These are phyloP conservation scores for Panopea generosa DNA, from an alignment of 2,888 invertebrate genomes.

Conservation along the genomic window DNA sequence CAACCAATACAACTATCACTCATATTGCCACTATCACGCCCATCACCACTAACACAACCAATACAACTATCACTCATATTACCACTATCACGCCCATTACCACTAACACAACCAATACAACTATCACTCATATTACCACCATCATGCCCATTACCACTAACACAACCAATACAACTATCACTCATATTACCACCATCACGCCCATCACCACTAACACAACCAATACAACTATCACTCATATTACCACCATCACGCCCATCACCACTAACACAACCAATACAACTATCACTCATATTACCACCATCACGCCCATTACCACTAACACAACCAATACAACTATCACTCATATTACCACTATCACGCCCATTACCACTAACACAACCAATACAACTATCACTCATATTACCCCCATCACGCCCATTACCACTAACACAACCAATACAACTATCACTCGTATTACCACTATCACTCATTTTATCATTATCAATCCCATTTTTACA, in stretches of 20 bases:
- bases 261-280: neutral
- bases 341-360: slow-evolving; percentile 1
- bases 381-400: neutral
- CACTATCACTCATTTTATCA: neutral
- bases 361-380: neutral
- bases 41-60: neutral
- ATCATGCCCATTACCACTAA: too few relatives aligned
- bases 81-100: neutral
- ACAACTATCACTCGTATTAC: neutral
- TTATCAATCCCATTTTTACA: neutral
- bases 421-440: slow-evolving; percentile 1
- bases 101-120: too few relatives aligned
- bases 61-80: neutral
- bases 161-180: neutral
- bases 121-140: too few relatives aligned
- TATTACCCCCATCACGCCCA: neutral
- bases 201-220: neutral
- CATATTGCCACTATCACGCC: neutral
- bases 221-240: neutral
- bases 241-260: neutral
- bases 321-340: neutral
- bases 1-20: neutral
- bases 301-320: too few relatives aligned
- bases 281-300: neutral
- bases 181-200: neutral